These are phyloP conservation scores for Odontothrips loti DNA, from an alignment of 2,888 invertebrate genomes.

Conservation along the genomic window DNA sequence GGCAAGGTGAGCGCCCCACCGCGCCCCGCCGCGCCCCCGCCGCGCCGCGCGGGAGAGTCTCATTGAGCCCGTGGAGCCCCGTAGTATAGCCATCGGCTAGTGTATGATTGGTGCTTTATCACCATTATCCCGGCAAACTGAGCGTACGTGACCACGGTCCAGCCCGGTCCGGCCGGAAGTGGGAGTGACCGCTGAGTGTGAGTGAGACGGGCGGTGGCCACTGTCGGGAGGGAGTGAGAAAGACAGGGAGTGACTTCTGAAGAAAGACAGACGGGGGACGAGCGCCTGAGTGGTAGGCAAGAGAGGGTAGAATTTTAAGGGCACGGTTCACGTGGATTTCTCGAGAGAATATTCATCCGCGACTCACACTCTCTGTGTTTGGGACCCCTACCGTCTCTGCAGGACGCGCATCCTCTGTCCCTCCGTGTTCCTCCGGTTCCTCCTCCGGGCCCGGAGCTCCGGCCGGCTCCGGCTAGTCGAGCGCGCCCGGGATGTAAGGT, in stretches of 20 bases:
- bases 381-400: too few species aligned
- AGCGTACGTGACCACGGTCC: slow-evolving; percentile 5
- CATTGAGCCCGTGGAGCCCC: neutral
- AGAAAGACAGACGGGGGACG: neutral
- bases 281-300: too few species aligned
- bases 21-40: neutral
- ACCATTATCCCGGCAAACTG: slow-evolving; percentile 22
- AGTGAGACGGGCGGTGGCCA: neutral
- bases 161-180: neutral
- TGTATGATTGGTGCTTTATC: slow-evolving; percentile 20
- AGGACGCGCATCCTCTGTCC: too few species aligned
- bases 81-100: neutral
- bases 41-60: neutral
- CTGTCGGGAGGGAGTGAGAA: neutral
- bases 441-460: neutral
- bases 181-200: slow-evolving; percentile 2
- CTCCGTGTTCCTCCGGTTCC: too few species aligned
- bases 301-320: too few species aligned
- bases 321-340: too few species aligned
- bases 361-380: too few species aligned
- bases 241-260: neutral
- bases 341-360: too few species aligned
- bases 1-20: neutral
- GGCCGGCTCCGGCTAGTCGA: neutral
- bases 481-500: neutral